Percentiles rank a stretch among this genome's conserved stretches.
phyloP scores from a whole-genome alignment of 1,140 invertebrate genomes.

The Medauroidea extradentata region DNA sequence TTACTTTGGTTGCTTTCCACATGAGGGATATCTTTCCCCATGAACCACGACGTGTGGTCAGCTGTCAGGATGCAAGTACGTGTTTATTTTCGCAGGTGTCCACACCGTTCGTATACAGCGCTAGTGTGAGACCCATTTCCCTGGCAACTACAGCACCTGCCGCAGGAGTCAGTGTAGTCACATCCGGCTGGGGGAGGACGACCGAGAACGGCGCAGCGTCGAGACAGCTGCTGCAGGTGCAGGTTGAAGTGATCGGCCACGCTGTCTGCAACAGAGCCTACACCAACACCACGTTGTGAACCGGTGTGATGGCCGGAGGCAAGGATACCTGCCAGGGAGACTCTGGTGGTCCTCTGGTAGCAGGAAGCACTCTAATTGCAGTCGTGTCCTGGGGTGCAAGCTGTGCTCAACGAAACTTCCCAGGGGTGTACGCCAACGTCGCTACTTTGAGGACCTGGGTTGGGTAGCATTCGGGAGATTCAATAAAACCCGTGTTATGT shows the following conservation, averaged over 20 bases:
- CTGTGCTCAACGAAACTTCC: constrained; percentile 50
- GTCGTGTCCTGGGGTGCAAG: constrained; percentile 46
- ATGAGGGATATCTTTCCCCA: no score
- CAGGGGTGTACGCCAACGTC: constrained; percentile 69
- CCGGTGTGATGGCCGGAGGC: not conserved
- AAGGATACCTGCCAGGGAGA: constrained; percentile 19
- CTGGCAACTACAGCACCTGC: not conserved
- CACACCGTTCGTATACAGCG: not conserved
- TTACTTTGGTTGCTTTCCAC: no score
- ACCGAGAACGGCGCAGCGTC: not conserved
- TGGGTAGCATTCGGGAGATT: constrained; percentile 27
- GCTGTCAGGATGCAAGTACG: no score
- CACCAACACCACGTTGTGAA: not conserved
- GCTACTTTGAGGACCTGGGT: constrained; percentile 54
- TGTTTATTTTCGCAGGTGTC: not conserved
- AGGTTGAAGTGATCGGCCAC: not conserved
- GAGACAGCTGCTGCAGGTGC: not conserved
- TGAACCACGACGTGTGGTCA: no score
- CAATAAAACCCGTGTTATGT: no score
- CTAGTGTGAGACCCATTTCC: not conserved
- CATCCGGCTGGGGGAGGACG: not conserved
- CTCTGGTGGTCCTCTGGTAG: constrained; percentile 27
- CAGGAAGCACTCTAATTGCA: constrained; percentile 33
- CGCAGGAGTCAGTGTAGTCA: not conserved
- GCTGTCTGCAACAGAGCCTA: not conserved